Evolutionary conservation across 1,140 invertebrate genomes (phyloP).

Genomic region (Micrasema minimum): DNA sequence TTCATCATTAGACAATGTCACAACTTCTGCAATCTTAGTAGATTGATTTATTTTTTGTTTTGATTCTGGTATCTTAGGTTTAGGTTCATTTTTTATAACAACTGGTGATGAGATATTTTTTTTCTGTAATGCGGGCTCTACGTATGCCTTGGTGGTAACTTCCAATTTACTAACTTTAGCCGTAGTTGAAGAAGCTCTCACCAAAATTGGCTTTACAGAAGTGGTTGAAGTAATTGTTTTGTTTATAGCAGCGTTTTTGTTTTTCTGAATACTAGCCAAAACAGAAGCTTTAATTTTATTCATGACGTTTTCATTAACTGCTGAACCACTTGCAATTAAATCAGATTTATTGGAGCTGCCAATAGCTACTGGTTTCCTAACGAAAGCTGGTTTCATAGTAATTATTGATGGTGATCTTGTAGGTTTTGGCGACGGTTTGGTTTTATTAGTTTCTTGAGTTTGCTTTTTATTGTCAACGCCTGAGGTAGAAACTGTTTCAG

Average conservation of each 20-base stretch:
- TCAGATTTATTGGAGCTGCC: constrained; percentile 65
- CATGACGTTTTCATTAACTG: constrained; percentile 65
- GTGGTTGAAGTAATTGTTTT: constrained; percentile 54
- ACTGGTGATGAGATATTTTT: neutral
- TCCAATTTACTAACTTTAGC: neutral
- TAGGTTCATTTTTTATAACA: constrained; percentile 6
- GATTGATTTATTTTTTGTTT: neutral
- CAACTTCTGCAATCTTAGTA: too few species aligned
- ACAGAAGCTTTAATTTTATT: constrained; percentile 67
- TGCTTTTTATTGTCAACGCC: constrained; percentile 51
- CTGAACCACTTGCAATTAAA: constrained; percentile 63
- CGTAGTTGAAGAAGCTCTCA: constrained; percentile 6
- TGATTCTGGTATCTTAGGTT: constrained; percentile 5
- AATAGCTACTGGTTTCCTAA: constrained; percentile 54
- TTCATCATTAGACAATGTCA: constrained; percentile 61
- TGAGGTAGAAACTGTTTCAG: constrained; percentile 1
- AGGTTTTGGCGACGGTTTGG: constrained; percentile 48
- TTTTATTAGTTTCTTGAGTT: constrained; percentile 56
- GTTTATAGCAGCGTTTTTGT: constrained; percentile 59
- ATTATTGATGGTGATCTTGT: constrained; percentile 36
- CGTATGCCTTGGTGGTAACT: neutral
- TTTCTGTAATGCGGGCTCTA: neutral
- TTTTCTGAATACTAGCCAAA: constrained; percentile 64
- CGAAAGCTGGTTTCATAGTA: constrained; percentile 43
- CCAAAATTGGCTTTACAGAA: constrained; percentile 54